Percentiles rank a stretch among this genome's conserved stretches.
Evolutionary conservation across 1,140 invertebrate species (phyloP).

Genomic region (Prorops nasuta): DNA sequence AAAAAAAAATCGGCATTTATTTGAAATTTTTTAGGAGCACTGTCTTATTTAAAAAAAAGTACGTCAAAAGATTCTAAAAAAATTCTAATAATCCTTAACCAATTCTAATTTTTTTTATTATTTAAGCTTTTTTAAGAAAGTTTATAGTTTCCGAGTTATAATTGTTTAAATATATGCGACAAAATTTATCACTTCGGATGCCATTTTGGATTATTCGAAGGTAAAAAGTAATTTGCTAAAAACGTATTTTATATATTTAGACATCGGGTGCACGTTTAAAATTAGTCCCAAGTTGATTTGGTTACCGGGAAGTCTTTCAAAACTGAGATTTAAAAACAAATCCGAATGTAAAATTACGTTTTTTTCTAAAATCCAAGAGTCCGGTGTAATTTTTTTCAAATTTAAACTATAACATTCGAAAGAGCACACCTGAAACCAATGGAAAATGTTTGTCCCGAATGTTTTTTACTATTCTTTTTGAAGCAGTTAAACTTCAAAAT

Average conservation of each 20-base stretch:
- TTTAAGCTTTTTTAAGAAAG: no score
- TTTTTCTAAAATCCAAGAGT: constrained; percentile 3
- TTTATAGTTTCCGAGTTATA: no score
- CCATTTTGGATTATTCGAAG: no score
- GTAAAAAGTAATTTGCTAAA: constrained; percentile 1
- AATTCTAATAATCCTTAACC: not conserved
- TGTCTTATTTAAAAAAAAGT: not conserved
- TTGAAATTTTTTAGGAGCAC: not conserved
- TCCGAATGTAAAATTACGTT: not conserved
- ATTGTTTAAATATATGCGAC: constrained; percentile 1
- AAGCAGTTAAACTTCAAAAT: constrained; percentile 1
- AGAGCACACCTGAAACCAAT: not conserved
- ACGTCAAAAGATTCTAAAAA: constrained; percentile 4
- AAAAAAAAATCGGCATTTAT: not conserved
- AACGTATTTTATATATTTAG: constrained; percentile 6
- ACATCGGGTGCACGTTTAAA: no score
- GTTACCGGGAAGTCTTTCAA: not conserved
- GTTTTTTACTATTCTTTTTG: constrained; percentile 4
- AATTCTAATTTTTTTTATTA: not conserved
- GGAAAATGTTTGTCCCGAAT: not conserved
- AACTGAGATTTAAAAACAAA: not conserved
- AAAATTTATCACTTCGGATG: constrained; percentile 2
- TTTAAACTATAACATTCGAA: not conserved
- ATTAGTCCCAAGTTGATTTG: no score
- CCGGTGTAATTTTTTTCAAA: no score